These are phyloP conservation scores for Polymixis lichenea DNA, from an alignment of 2,888 invertebrate species.

Conservation along the genomic window DNA sequence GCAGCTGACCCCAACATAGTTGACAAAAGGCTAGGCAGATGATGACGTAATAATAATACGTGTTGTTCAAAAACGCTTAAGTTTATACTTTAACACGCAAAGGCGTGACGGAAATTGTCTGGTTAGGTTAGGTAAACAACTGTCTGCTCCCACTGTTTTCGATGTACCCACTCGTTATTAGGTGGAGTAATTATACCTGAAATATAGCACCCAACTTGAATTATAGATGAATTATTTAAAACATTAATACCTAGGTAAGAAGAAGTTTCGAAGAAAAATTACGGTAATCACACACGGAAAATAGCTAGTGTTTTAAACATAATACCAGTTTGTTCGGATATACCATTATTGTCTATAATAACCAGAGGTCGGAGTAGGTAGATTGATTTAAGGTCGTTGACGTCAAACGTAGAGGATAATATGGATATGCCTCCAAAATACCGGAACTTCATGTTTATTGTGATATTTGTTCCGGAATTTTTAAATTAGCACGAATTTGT, in stretches of 20 bases:
- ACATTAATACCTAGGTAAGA: not conserved
- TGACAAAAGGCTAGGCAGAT: too few relatives aligned
- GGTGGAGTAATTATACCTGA: conserved; percentile 51
- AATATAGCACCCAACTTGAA: conserved; percentile 36
- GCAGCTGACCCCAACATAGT: too few relatives aligned
- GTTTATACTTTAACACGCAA: conserved; percentile 19
- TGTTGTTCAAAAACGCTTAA: conserved; percentile 31
- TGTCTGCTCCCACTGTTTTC: conserved; percentile 64
- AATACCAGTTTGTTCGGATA: not conserved
- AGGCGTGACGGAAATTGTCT: conserved; percentile 72
- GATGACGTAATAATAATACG: not conserved
- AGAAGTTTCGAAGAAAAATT: not conserved
- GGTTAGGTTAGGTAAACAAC: conserved; percentile 70
- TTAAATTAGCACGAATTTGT: too few relatives aligned
- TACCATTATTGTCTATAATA: not conserved
- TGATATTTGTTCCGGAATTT: too few relatives aligned
- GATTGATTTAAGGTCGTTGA: too few relatives aligned
- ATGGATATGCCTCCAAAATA: too few relatives aligned
- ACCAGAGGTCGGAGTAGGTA: too few relatives aligned
- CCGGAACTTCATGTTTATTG: too few relatives aligned
- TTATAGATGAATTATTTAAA: conserved; percentile 8
- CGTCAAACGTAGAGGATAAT: too few relatives aligned
- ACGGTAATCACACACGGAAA: not conserved
- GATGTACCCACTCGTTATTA: conserved; percentile 52
- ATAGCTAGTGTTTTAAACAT: not conserved